These are phyloP conservation scores for Dioctria linearis DNA, from an alignment of 2,888 invertebrate species.

Conservation along the genomic window DNA sequence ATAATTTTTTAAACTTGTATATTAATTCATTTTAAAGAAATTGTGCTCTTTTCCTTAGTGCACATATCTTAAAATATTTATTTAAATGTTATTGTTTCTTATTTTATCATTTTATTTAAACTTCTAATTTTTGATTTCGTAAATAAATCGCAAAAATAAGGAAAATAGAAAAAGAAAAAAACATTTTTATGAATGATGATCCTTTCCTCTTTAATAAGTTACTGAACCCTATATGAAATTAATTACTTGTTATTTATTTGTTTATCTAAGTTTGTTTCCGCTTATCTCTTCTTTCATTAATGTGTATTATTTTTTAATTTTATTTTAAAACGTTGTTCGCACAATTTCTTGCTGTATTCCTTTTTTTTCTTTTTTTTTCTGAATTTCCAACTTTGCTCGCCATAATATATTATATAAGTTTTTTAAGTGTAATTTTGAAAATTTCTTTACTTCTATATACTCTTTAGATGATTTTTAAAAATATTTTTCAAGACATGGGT, in stretches of 20 bases:
- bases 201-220: slow-evolving; percentile 1
- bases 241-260: not conserved
- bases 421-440: no score
- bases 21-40: slow-evolving; percentile 24
- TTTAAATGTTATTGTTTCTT: not conserved
- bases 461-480: no score
- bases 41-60: slow-evolving; percentile 4
- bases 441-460: no score
- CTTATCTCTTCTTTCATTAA: no score
- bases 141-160: not conserved
- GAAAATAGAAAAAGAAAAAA: not conserved
- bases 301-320: no score
- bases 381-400: no score
- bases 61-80: not conserved
- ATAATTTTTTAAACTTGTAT: not conserved
- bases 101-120: no score
- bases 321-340: no score
- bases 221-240: not conserved
- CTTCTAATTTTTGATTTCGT: not conserved
- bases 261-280: not conserved
- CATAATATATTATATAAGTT: no score
- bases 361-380: no score
- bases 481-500: no score
- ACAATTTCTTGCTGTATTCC: no score
- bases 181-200: not conserved